Base-by-base conservation (phyloP, 2,888 invertebrate species). In the Galeopsomyia nigrocyanea region DNA sequence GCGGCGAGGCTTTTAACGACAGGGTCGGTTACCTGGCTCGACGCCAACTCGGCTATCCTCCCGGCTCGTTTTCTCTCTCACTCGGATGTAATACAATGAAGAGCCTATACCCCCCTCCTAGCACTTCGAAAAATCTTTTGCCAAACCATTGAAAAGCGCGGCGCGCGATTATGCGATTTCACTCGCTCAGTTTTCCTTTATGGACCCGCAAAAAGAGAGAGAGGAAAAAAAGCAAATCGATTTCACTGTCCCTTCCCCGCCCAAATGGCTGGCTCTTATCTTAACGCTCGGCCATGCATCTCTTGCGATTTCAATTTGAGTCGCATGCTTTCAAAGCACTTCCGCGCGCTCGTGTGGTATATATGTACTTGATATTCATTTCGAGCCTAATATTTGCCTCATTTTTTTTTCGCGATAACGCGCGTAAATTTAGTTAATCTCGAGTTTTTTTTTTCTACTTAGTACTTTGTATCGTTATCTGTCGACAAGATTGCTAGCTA, bases 11-110 rank as follows among this genome's bases (percentile, higher is more conserved):
- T 39, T 7, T 74, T 75, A 73, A 76, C 74, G 74, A 65, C 64
- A 60, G 69, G 72, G 63, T 63, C 76, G 71, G 76, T 73, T 78
- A 76, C 76, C 78, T 79, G 79, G 78, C 76, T 61, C 57, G 63
- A 61, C 46, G 75, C 76, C 73, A 68, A 76, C 67, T 76, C 66
- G 71, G 67, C 66, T 67, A 76, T 64, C 17, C 74, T 58, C 68
- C 39, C 39, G 10, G 7, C 39, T 13, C 39, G 10, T 39, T 39
- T 10, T 39, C 39, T 39, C 10, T 39, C 13, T 39, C 39, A 5
- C 39, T 64, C 67, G 21, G 26, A 26, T 50, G 47, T 71, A 64
- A 55, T 74, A 67, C 62, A 46, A 46, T 57, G 68, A 66, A 70
- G 63, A 68, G 56, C 53, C 56, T 19, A 71, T 39, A 7, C 39